These are phyloP conservation scores for Acanthiza pusilla DNA, from an alignment of 2,797 vertebrate species.

Conservation along the genomic window DNA sequence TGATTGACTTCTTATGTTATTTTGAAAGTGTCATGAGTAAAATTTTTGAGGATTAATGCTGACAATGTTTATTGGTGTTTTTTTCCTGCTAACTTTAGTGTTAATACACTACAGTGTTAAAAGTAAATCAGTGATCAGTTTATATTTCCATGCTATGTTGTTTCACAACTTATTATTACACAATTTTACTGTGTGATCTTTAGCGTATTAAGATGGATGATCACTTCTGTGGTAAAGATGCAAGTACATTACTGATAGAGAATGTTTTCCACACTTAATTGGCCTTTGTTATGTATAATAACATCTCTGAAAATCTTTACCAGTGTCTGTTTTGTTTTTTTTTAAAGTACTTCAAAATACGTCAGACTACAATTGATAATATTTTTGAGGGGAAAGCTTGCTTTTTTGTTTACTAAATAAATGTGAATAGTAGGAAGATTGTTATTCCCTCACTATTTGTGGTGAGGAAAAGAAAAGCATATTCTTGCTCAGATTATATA, in stretches of 20 bases:
- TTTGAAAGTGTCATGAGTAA: not conserved
- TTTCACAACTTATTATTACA: not conserved
- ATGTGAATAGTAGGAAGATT: not conserved
- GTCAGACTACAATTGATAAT: not conserved
- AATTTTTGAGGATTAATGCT: not conserved
- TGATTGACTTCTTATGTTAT: not conserved
- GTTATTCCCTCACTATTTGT: not conserved
- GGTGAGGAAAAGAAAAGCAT: not conserved
- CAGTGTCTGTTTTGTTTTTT: not conserved
- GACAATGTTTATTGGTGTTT: not conserved
- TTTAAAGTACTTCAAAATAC: not conserved
- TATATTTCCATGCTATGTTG: not conserved
- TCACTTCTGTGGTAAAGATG: not conserved
- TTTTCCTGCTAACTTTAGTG: not conserved
- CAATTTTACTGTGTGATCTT: not conserved
- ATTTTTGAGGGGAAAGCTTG: not conserved
- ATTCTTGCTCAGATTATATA: not conserved
- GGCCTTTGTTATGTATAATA: not conserved
- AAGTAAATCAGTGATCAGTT: not conserved
- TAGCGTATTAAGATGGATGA: not conserved
- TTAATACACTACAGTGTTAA: not conserved
- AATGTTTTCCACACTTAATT: not conserved
- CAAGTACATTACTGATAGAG: not conserved
- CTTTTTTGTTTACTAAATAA: not conserved
- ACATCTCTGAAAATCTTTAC: not conserved